Evolutionary conservation across 1,140 invertebrate genomes (phyloP).

Genomic region (Drosophila grimshawi): DNA sequence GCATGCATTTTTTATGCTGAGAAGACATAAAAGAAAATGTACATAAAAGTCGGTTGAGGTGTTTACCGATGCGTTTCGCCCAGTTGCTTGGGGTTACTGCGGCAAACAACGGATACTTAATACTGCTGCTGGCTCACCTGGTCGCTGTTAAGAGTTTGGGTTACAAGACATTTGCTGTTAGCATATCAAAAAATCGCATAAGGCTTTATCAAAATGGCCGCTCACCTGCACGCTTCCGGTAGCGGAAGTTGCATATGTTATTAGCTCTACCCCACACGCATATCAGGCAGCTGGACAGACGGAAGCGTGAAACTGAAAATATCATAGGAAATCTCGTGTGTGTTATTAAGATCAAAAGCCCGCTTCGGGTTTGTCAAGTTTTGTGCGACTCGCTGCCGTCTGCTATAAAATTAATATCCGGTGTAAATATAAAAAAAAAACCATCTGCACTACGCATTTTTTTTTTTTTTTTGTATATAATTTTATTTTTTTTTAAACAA

Average conservation of each 20-base stretch:
- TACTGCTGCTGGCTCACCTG: conserved; percentile 1
- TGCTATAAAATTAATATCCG: conserved; percentile 82
- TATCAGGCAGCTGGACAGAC: conserved; percentile 67
- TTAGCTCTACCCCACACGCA: conserved; percentile 54
- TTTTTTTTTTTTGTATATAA: conserved; percentile 8
- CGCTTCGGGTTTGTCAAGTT: conserved; percentile 70
- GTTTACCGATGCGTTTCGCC: conserved; percentile 74
- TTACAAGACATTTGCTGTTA: conserved; percentile 55
- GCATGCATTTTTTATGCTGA: conserved; percentile 77
- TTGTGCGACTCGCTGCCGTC: conserved; percentile 46
- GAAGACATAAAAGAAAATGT: conserved; percentile 74
- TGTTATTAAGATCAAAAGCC: conserved; percentile 69
- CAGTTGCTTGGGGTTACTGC: conserved; percentile 38
- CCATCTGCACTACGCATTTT: conserved; percentile 11
- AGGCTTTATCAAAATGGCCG: conserved; percentile 61
- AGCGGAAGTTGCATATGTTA: conserved; percentile 77
- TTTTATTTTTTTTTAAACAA: conserved; percentile 63
- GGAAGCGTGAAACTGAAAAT: conserved; percentile 72
- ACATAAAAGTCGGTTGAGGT: conserved; percentile 76
- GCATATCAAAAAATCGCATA: conserved; percentile 60
- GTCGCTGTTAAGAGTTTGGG: conserved; percentile 6
- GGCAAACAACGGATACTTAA: background rate
- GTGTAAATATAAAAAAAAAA: conserved; percentile 80
- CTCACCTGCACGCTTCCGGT: conserved; percentile 76
- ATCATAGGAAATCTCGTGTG: conserved; percentile 56